A percentile compares a stretch with the other conserved stretches of the same genome.
Evolutionary conservation across 2,797 vertebrate genomes (phyloP).

Genomic region (Gallinago stenura): DNA sequence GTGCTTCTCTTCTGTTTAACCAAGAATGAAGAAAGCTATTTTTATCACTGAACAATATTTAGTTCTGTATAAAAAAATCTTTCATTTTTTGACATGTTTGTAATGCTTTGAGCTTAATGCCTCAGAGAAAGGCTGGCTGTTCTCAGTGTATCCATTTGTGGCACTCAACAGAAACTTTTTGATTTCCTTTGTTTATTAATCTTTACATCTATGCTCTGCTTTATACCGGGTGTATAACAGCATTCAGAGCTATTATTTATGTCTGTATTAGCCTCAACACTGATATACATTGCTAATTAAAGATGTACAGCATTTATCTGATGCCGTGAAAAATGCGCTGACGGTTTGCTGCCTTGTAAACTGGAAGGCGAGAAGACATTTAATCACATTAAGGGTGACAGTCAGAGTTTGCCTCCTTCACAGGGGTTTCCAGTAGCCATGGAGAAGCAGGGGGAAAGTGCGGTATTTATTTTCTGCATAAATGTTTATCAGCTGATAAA

Average conservation of each 20-base stretch:
- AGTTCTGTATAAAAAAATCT: conserved; percentile 52
- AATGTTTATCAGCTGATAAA: not conserved
- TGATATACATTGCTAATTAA: conserved; percentile 34
- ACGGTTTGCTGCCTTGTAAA: conserved; percentile 37
- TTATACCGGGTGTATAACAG: not conserved
- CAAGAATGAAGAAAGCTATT: conserved; percentile 57
- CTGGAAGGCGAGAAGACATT: conserved; percentile 3
- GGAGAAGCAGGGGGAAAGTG: not conserved
- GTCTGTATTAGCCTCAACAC: not conserved
- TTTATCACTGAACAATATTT: conserved; percentile 68
- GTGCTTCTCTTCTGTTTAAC: conserved; percentile 45
- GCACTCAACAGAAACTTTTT: conserved; percentile 26
- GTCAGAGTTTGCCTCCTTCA: conserved; percentile 36
- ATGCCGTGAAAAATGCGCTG: not conserved
- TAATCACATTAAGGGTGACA: not conserved
- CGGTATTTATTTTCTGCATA: not conserved
- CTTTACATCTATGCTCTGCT: conserved; percentile 28
- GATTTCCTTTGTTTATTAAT: conserved; percentile 54
- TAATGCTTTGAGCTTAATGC: conserved; percentile 55
- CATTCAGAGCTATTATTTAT: conserved; percentile 16
- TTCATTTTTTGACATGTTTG: conserved; percentile 26
- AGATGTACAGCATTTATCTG: not conserved
- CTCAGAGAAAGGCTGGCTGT: not conserved
- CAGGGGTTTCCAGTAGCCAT: not conserved
- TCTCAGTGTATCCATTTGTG: not conserved